Evolutionary conservation across 2,113 vertebrate species (phyloP), one percentile per base, ranked within the genome.

Genomic region (Seriola rivoliana): DNA sequence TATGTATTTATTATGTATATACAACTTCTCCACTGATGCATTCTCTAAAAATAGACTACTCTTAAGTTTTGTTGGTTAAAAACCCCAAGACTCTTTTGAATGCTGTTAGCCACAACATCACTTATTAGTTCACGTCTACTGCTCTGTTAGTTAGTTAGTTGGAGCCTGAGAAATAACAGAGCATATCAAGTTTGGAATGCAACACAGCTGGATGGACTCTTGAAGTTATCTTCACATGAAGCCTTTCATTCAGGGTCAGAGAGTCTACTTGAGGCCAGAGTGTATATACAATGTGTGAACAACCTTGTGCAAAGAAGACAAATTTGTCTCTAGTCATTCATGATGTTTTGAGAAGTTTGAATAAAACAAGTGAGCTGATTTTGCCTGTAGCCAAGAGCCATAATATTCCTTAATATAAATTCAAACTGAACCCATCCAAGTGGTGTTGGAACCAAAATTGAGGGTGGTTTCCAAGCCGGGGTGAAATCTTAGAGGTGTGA

Each of bases 121-220:
- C 40, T 78, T 57, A 72, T 54, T 46, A 40, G 59, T n/a, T 32
- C 46, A 44, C n/a, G 52, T 74, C 17, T 59, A 8, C 71, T 59
- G 46, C 50, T 67, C 16, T 63, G 52, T 74, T 44, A 40, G 40
- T 60, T 13, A 60, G 40, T 58, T 13, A 60, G 40, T 58, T 10
- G 38, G 68, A 77, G 73, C 36, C 71, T 83, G 85, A 85, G 44
- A 75, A 81, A 85, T 74, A 73, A 83, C 65, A 82, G 40, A 83
- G 64, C 66, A 66, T 23, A 64, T 80, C 46, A 38, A 44, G 55
- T 25, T 13, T 68, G 88, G 86, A 83, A 88, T 59, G 71, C 29
- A 60, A 38, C 25, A 1, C 66, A 77, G 78, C 82, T 80, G 63
- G 65, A 80, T 6, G 3, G 55, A 65, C 58, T 21, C 32, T 59